Conservation (phyloP, 1,140 invertebrate species). For the Leptestheria dahalacensis region DNA sequence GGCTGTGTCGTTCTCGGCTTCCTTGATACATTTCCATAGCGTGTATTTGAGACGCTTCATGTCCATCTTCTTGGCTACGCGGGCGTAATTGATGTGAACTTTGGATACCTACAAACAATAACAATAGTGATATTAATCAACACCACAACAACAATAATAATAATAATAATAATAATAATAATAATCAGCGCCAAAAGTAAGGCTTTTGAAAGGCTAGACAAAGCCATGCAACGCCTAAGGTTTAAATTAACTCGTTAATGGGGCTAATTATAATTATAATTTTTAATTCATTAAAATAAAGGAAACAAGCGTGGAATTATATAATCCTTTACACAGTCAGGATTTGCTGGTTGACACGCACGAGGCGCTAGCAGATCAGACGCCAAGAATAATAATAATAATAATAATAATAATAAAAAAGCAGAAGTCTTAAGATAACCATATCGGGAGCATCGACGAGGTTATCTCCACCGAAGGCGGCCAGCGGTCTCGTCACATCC, state of each 20-base stretch:
- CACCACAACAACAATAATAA: not conserved
- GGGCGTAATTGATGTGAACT: slow-evolving; percentile 52
- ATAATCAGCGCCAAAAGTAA: not conserved
- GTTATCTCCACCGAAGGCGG: slow-evolving; percentile 34
- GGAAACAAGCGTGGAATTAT: too few relatives aligned
- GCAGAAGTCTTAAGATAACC: too few relatives aligned
- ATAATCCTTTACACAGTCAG: too few relatives aligned
- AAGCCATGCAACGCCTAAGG: too few relatives aligned
- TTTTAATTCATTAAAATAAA: too few relatives aligned
- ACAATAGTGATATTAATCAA: not conserved
- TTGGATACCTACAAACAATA: slow-evolving; percentile 37
- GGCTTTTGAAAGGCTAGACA: too few relatives aligned
- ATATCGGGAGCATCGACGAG: slow-evolving; percentile 38
- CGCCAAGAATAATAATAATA: too few relatives aligned
- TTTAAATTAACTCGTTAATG: too few relatives aligned
- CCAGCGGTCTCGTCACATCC: slow-evolving; percentile 26
- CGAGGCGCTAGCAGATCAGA: too few relatives aligned
- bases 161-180: slow-evolving; percentile 7
- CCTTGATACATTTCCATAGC: slow-evolving; percentile 37
- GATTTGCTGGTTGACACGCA: too few relatives aligned
- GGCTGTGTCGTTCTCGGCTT: not conserved
- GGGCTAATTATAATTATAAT: too few relatives aligned
- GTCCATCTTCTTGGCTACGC: slow-evolving; percentile 60
- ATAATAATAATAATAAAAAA: not conserved
- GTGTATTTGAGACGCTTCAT: slow-evolving; percentile 55